Base-by-base conservation (phyloP, 2,113 vertebrate genomes). In the Sylvilagus bachmani region DNA sequence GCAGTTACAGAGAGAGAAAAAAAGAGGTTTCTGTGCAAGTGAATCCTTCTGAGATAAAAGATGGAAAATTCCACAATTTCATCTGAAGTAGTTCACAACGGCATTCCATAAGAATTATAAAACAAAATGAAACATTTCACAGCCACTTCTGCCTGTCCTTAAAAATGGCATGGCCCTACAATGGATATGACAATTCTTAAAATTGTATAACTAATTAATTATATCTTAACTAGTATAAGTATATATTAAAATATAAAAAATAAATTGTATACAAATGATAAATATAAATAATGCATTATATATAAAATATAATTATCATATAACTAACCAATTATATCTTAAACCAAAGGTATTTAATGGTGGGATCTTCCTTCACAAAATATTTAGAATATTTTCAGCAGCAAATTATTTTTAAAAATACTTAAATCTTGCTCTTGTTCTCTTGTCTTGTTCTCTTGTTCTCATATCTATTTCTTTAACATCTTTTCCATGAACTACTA, bases 351-450 rank as follows among this genome's bases (percentile, higher is more conserved):
- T 4, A 73, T 69, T 94, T 74, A 90, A 58, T 75, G 29, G 10
- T 64, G 2, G 27, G 36, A 24, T 69, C 4, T 78, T 2, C n/a
- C 29, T 90, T 79, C 24, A 58, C 53, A 75, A 21, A 77, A 14
- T 79, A 33, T 74, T 93, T 67, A 79, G 49, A 53, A 93, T 74
- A 36, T 58, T 94, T 94, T 1, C 4, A 33, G 19, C 93, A 93
- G 62, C 22, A 58, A 89, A 66, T 77, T 79, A 80, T 51, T 73
- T 88, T 36, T 78, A 90, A 84, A 6, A 67, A 62, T 36, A 70
- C 29, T 58, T 85, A 58, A 62, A 85, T 16, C 33, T 94, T 78
- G 25, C 7, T 75, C 16, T 44, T 44, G 44, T 44, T 44, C 44
- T 44, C 44, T 44, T 44, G 38, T 64, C n/a, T 89, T 93, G 22